These are phyloP conservation scores for Miltochrista miniata DNA, from an alignment of 2,888 invertebrate genomes.

Conservation along the genomic window DNA sequence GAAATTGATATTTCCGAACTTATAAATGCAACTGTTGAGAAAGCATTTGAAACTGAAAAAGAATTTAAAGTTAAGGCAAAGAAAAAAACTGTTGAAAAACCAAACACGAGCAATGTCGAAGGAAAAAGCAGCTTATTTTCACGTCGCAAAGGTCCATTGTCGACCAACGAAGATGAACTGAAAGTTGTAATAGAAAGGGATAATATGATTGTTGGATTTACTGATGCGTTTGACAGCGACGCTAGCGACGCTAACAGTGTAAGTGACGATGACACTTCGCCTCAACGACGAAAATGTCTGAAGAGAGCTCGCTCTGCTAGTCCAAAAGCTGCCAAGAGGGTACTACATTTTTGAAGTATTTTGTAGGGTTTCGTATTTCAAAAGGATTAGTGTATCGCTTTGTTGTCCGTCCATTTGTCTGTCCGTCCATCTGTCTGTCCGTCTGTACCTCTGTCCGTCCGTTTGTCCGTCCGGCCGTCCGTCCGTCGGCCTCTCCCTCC, in stretches of 20 bases:
- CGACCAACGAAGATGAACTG: conserved; percentile 61
- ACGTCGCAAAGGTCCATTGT: conserved; percentile 54
- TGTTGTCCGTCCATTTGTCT: too few species aligned
- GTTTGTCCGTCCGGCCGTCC: too few species aligned
- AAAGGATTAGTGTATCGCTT: too few species aligned
- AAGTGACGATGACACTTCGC: conserved; percentile 56
- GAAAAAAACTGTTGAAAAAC: conserved; percentile 15
- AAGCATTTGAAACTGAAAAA: conserved; percentile 27
- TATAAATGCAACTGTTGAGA: conserved; percentile 32
- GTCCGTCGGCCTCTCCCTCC: too few species aligned
- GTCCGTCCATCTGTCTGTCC: too few species aligned
- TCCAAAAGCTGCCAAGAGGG: conserved; percentile 60
- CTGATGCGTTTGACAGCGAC: conserved; percentile 70
- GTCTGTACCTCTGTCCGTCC: too few species aligned
- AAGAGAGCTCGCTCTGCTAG: conserved; percentile 63
- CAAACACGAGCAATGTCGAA: conserved; percentile 25
- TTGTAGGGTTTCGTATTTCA: too few species aligned
- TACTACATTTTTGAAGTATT: conserved; percentile 39
- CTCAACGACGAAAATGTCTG: conserved; percentile 47
- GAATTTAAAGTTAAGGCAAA: conserved; percentile 14
- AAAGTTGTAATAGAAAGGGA: conserved; percentile 77
- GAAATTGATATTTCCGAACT: conserved; percentile 43
- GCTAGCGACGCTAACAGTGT: conserved; percentile 64
- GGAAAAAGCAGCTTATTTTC: conserved; percentile 48
- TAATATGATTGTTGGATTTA: conserved; percentile 76